These are phyloP conservation scores for Empis livida DNA, from an alignment of 2,888 invertebrate species.

Conservation along the genomic window DNA sequence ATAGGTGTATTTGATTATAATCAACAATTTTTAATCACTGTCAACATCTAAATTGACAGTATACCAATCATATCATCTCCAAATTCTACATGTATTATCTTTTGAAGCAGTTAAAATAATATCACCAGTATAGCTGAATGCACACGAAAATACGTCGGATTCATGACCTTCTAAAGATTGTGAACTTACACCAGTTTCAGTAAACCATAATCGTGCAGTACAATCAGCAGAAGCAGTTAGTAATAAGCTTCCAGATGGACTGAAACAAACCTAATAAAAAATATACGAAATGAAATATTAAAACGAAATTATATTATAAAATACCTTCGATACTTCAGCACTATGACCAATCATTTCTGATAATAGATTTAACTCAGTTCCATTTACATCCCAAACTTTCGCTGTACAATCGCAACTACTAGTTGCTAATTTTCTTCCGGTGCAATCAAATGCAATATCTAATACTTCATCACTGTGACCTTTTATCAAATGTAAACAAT, in stretches of 20 bases:
- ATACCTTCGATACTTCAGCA: constrained; percentile 54
- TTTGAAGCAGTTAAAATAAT: constrained; percentile 69
- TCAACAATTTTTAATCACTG: neutral
- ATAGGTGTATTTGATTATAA: too few relatives aligned
- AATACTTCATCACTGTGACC: constrained; percentile 58
- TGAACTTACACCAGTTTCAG: constrained; percentile 50
- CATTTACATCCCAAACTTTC: constrained; percentile 50
- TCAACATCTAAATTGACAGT: constrained; percentile 17
- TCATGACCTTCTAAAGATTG: constrained; percentile 64
- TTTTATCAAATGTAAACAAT: constrained; percentile 41
- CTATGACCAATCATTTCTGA: constrained; percentile 50
- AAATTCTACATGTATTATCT: constrained; percentile 68
- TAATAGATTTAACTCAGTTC: constrained; percentile 41
- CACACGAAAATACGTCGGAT: constrained; percentile 71
- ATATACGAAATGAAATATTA: neutral
- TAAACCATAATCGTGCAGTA: constrained; percentile 57
- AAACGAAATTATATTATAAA: too few relatives aligned
- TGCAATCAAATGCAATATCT: constrained; percentile 63
- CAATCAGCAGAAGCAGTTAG: constrained; percentile 66
- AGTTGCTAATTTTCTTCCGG: constrained; percentile 57
- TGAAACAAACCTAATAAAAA: constrained; percentile 55
- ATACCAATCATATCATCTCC: constrained; percentile 64
- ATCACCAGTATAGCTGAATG: constrained; percentile 66
- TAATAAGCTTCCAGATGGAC: constrained; percentile 59
- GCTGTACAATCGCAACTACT: constrained; percentile 65